These are phyloP conservation scores for Tetrao urogallus DNA, from an alignment of 2,113 vertebrate species.

Conservation along the genomic window DNA sequence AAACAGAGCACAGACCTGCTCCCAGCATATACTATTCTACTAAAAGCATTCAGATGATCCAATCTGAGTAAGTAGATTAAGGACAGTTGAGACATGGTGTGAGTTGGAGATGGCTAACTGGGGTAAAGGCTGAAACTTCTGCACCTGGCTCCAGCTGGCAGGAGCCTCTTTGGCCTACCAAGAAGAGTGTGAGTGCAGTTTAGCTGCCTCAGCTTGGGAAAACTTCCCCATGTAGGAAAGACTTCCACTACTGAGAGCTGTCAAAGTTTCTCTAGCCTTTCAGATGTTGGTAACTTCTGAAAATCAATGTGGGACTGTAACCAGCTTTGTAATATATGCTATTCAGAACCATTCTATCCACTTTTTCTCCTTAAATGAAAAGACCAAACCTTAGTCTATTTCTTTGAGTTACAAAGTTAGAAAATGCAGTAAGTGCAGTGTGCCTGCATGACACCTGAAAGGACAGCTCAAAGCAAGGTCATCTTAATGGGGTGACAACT, in stretches of 20 bases:
- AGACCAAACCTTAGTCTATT: not conserved
- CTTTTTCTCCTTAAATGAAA: not conserved
- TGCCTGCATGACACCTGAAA: not conserved
- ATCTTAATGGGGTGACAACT: slow-evolving; percentile 18
- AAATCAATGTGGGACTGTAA: not conserved
- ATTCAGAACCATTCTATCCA: not conserved
- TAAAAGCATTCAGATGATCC: not conserved
- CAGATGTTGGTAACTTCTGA: not conserved
- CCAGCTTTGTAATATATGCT: not conserved
- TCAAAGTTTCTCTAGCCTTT: not conserved
- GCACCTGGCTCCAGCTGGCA: not conserved
- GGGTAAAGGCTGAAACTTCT: not conserved
- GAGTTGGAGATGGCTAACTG: not conserved
- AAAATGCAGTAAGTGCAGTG: not conserved
- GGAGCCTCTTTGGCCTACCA: not conserved
- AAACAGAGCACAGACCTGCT: not conserved
- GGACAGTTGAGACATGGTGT: not conserved
- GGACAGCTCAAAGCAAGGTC: slow-evolving; percentile 23
- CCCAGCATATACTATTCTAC: not conserved
- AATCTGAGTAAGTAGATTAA: not conserved
- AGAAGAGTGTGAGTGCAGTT: not conserved
- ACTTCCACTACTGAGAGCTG: not conserved
- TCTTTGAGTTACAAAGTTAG: not conserved
- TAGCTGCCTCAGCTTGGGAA: not conserved
- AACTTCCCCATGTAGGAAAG: not conserved